phyloP scores from a whole-genome alignment of 2,113 vertebrate genomes.

The Turnix velox region DNA sequence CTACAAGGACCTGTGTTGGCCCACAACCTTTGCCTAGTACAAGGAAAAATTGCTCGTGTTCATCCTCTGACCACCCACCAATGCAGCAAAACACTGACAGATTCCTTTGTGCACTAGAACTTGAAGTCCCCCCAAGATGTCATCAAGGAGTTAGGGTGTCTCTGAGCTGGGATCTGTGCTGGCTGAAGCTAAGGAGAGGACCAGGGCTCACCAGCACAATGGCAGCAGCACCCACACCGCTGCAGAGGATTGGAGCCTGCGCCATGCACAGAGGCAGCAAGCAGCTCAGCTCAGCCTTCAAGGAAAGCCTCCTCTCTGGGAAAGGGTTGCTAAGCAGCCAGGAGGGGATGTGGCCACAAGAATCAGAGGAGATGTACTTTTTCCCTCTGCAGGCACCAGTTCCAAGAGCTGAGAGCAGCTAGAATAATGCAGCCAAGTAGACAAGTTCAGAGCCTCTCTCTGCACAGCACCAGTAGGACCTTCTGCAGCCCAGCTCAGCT shows the following conservation, averaged over 20 bases:
- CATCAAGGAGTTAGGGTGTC: neutral
- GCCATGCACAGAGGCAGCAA: neutral
- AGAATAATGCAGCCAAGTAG: neutral
- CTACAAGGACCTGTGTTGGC: neutral
- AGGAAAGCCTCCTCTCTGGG: constrained; percentile 55
- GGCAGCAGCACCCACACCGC: neutral
- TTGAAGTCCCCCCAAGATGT: neutral
- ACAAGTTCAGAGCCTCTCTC: neutral
- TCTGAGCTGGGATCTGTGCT: rapidly evolving
- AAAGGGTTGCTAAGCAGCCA: constrained; percentile 78
- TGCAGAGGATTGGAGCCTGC: neutral
- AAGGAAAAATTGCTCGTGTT: neutral
- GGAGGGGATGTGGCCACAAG: constrained; percentile 55
- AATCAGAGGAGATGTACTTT: constrained; percentile 41
- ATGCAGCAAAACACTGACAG: neutral
- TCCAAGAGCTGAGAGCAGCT: neutral
- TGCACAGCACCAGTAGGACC: neutral
- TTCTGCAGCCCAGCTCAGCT: neutral
- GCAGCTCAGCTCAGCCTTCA: constrained; percentile 64
- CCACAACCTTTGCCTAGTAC: neutral
- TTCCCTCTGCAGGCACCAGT: constrained; percentile 50
- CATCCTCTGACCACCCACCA: neutral
- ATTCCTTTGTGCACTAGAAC: neutral
- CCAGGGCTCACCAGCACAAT: neutral
- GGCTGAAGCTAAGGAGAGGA: neutral